Conservation (phyloP, 2,888 invertebrate species). For the Agrotis puta region DNA sequence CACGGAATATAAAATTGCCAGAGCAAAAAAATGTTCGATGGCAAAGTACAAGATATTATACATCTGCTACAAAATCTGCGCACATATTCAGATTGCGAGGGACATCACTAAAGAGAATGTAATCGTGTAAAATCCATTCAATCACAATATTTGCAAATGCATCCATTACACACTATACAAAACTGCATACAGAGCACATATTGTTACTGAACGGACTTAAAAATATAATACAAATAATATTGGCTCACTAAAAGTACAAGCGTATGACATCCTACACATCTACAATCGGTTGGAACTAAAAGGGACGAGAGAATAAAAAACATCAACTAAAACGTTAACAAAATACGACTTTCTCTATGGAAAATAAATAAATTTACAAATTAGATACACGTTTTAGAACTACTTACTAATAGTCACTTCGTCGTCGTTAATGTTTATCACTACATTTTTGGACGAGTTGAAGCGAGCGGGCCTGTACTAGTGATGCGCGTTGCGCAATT, state of each 20-base stretch:
- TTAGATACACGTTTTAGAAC: constrained; percentile 89
- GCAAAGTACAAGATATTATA: constrained; percentile 60
- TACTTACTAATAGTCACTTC: constrained; percentile 88
- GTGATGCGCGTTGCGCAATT: constrained; percentile 60
- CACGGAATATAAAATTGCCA: constrained; percentile 14
- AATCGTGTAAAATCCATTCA: constrained; percentile 80
- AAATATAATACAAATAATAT: constrained; percentile 87
- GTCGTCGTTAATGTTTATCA: constrained; percentile 83
- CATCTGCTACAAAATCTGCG: constrained; percentile 68
- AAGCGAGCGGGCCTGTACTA: constrained; percentile 75
- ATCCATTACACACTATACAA: constrained; percentile 80
- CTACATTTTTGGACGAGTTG: constrained; percentile 80
- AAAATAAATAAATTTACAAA: constrained; percentile 91
- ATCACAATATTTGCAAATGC: constrained; percentile 81
- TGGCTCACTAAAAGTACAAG: constrained; percentile 90
- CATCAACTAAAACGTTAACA: constrained; percentile 91
- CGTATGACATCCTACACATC: constrained; percentile 90
- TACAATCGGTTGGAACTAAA: constrained; percentile 88
- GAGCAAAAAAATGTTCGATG: constrained; percentile 62
- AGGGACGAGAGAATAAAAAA: constrained; percentile 87
- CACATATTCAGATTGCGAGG: constrained; percentile 79
- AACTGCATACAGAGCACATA: constrained; percentile 78
- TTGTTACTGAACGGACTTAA: constrained; percentile 83
- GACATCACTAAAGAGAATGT: constrained; percentile 81
- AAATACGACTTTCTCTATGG: constrained; percentile 91